Evolutionary conservation across 2,888 invertebrate genomes (phyloP).

Genomic region (Archips xylosteana): DNA sequence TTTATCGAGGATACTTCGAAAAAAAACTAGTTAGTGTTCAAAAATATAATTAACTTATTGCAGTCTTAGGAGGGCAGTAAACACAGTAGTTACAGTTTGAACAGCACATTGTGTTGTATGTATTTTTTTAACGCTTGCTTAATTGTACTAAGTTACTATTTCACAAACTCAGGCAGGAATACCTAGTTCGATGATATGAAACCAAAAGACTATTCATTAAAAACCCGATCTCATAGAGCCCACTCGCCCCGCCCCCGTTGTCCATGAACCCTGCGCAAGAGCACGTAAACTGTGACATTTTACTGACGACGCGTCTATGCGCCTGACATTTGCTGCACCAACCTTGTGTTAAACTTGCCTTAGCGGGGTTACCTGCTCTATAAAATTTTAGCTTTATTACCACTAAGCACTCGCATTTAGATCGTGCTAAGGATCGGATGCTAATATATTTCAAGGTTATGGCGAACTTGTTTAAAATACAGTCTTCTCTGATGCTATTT

Average conservation of each 20-base stretch:
- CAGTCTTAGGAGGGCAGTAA: too few species aligned
- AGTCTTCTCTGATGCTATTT: background rate
- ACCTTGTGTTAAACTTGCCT: conserved; percentile 63
- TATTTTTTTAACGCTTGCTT: too few species aligned
- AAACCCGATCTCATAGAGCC: background rate
- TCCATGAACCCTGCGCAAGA: conserved; percentile 69
- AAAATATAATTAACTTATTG: too few species aligned
- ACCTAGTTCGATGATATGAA: background rate
- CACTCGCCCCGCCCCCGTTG: conserved; percentile 45
- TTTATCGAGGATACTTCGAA: too few species aligned
- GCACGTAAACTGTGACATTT: conserved; percentile 78
- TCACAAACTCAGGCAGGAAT: background rate
- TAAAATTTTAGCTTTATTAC: conserved; percentile 58
- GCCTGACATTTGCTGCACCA: conserved; percentile 64
- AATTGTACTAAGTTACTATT: too few species aligned
- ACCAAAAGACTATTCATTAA: too few species aligned
- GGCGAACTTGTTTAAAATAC: background rate
- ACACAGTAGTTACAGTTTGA: too few species aligned
- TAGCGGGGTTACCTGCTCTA: conserved; percentile 51
- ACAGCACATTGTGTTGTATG: too few species aligned
- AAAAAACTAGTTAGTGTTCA: too few species aligned
- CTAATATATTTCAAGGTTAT: conserved; percentile 28
- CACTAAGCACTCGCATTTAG: conserved; percentile 28
- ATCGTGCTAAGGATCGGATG: background rate
- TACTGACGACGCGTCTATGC: conserved; percentile 67